phyloP scores from a whole-genome alignment of 2,888 invertebrate genomes.

The Epinotia ramella region DNA sequence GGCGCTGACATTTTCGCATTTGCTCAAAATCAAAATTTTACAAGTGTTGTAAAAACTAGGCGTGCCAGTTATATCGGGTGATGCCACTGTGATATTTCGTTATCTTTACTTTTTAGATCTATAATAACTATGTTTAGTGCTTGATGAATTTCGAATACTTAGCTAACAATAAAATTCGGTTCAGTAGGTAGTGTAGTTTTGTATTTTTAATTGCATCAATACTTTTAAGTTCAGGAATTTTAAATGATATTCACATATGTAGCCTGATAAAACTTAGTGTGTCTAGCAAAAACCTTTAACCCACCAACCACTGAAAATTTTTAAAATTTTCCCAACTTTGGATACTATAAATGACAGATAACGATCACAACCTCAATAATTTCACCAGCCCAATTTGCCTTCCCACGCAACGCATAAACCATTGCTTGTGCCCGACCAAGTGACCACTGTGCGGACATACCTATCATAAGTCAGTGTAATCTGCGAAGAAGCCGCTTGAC shows the following conservation, averaged over 20 bases:
- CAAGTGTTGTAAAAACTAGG: not conserved
- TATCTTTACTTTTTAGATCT: not conserved
- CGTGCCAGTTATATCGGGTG: not conserved
- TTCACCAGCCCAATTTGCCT: slow-evolving; percentile 48
- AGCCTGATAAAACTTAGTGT: not conserved
- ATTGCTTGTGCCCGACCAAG: slow-evolving; percentile 35
- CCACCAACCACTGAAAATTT: slow-evolving; percentile 28
- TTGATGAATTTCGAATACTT: too few species aligned
- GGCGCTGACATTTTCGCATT: slow-evolving; percentile 24
- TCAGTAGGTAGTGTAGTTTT: too few species aligned
- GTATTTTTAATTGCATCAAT: too few species aligned
- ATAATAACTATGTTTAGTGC: too few species aligned
- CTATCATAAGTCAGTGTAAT: slow-evolving; percentile 56
- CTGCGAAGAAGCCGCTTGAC: slow-evolving; percentile 53
- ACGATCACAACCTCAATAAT: slow-evolving; percentile 42
- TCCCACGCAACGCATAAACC: slow-evolving; percentile 49
- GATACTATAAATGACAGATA: slow-evolving; percentile 40
- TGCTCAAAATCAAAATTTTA: slow-evolving; percentile 15
- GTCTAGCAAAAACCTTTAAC: not conserved
- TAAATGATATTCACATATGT: not conserved
- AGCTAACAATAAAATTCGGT: too few species aligned
- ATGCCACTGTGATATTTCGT: too few species aligned
- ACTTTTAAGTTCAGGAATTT: too few species aligned
- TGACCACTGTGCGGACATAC: slow-evolving; percentile 52
- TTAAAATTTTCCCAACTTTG: slow-evolving; percentile 14